Base-by-base conservation (phyloP, 1,140 invertebrate species). In the Batillaria attramentaria region DNA sequence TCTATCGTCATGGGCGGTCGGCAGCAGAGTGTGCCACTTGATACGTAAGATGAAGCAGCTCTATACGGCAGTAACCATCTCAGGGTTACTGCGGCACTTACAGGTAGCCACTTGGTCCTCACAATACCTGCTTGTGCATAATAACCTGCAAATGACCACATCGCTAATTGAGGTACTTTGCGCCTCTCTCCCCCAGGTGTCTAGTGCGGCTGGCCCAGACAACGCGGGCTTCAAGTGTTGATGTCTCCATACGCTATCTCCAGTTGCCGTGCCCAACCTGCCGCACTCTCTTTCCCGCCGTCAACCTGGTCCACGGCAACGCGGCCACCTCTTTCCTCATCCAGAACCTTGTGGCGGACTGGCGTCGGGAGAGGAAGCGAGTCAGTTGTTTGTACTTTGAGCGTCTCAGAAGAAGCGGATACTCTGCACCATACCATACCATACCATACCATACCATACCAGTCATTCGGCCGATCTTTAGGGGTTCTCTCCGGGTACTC, bases 241-340 rank as follows among this genome's bases (percentile, higher is more conserved):
- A 78, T 73, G 57, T 78, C 18, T 60, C 57, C 10, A n/a, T 81
- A 3, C 46, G 80, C 20, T 50, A 46, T n/a, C 50, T 81, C 46
- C 42, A 37, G 20, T 35, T 81, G 57, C 41, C 70, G 18, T 81
- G 80, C 66, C 80, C 80, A 31, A 70, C 76, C 35, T 81, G 80
- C 76, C 46, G 80, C 43, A 60, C 72, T 54, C 62, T 77, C 28
- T 78, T 81, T 28, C 70, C 76, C 24, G 76, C 80, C 62, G 69
- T 57, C 42, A 46, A 57, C 33, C 39, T 81, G 42, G 57, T 81
- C 31, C 42, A 20, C 18, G 72, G 43, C 31, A 35, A 39, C n/a
- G 57, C 77, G 41, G 42, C 69, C 28, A 78, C 80, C 16, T 78
- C 70, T 54, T 78, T 81, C 65, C 66, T 81, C 39, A 62, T 81